phyloP scores from a whole-genome alignment of 2,797 vertebrate genomes.

The Rhabdophis nuchalis region DNA sequence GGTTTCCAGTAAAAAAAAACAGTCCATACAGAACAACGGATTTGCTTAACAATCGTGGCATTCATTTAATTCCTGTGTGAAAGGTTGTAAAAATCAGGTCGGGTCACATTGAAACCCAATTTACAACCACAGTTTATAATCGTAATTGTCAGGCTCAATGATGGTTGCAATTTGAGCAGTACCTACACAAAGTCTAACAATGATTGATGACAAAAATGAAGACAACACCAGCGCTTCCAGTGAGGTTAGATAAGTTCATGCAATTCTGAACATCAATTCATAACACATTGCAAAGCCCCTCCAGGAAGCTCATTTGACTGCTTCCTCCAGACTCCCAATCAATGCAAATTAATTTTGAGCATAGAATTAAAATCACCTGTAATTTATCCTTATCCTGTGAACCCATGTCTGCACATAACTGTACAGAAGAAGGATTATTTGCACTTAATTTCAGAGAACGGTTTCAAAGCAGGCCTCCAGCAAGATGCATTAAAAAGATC shows the following conservation, averaged over 20 bases:
- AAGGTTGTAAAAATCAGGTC: not conserved
- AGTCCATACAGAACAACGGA: not conserved
- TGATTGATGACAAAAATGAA: not conserved
- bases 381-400: not conserved
- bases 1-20: not conserved
- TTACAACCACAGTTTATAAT: not conserved
- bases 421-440: not conserved
- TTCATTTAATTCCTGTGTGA: not conserved
- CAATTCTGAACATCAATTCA: not conserved
- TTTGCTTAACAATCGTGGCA: not conserved
- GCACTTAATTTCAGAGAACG: not conserved
- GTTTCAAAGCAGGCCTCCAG: not conserved
- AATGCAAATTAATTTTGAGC: not conserved
- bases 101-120: not conserved
- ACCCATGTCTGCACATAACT: not conserved
- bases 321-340: not conserved
- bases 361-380: not conserved
- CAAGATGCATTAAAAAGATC: not conserved
- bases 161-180: not conserved
- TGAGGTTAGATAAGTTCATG: not conserved
- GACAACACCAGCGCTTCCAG: not conserved
- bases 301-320: not conserved
- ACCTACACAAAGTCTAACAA: not conserved
- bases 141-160: not conserved
- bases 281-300: not conserved